A percentile compares a stretch with the other conserved stretches of the same genome.
phyloP scores from a whole-genome alignment of 2,888 invertebrate species.

The Carpatolechia fugitivella region DNA sequence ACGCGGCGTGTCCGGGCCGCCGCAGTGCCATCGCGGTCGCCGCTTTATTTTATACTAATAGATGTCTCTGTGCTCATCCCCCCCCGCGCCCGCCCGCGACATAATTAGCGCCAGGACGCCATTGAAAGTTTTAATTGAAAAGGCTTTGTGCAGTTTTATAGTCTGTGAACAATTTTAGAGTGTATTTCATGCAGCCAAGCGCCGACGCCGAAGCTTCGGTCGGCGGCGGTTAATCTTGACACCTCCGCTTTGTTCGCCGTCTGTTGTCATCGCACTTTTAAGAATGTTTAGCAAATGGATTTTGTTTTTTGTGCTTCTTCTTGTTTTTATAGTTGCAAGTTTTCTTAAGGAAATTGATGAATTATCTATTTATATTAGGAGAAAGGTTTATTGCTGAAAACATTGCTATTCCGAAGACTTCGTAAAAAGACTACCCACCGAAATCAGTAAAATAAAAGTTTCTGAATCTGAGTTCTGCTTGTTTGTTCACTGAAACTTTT shows the following conservation, averaged over 20 bases:
- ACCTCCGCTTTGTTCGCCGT: constrained; percentile 34
- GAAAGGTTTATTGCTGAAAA: too few relatives aligned
- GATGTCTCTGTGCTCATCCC: constrained; percentile 61
- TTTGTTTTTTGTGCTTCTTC: neutral
- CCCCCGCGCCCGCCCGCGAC: constrained; percentile 32
- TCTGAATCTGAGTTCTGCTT: neutral
- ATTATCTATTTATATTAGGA: too few relatives aligned
- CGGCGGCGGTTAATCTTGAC: constrained; percentile 47
- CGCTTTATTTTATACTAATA: constrained; percentile 70
- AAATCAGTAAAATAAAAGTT: neutral
- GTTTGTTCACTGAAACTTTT: constrained; percentile 36
- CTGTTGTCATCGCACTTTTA: constrained; percentile 5
- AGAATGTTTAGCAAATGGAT: constrained; percentile 5
- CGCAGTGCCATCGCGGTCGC: constrained; percentile 52
- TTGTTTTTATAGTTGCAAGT: too few relatives aligned
- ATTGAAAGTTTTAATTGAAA: constrained; percentile 78
- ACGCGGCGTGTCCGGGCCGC: constrained; percentile 39
- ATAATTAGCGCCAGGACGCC: constrained; percentile 70
- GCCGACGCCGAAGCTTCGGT: constrained; percentile 37
- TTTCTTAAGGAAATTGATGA: too few relatives aligned
- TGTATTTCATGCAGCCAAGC: constrained; percentile 54
- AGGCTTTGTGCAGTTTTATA: constrained; percentile 74
- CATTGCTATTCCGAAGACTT: too few relatives aligned
- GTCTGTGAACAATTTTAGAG: constrained; percentile 64
- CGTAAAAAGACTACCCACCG: neutral